Evolutionary conservation across 2,888 invertebrate genomes (phyloP), one percentile per base, ranked within the genome.

Genomic region (Drosophila paracracens): DNA sequence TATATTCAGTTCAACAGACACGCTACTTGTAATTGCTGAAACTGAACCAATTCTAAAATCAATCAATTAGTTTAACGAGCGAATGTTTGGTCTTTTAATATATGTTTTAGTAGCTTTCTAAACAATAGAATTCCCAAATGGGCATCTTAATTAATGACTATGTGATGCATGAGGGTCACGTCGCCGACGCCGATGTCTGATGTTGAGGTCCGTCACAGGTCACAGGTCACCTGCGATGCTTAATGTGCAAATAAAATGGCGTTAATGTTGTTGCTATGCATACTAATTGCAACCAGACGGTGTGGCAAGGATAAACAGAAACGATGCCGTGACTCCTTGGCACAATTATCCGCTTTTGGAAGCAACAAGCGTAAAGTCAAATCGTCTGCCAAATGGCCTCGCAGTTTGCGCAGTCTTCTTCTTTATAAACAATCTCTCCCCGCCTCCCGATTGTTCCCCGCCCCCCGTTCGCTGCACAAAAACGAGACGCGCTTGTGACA

Each of bases 241-340:
- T 76, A 88, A 84, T 84, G 88, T 79, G 70, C 82, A 82, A 81
- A 88, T 79, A 85, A 88, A 85, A 85, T 69, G 75, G 75, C 77
- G 76, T 71, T 77, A 82, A 88, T 85, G 75, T 69, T 75, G 65
- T 84, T 74, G 85, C 67, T 69, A 68, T 57, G 85, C 82, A 88
- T 85, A 85, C 85, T 85, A 85, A 85, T 85, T 85, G 90, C 90
- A 88, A 82, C 54, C 62, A 67, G 85, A 57, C 76, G 63, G 52
- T 67, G 58, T 38, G 36, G 36, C 76, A 70, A 79, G 74, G 79
- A 64, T 68, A 65, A 46, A 51, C 51, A 29, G 4, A 27, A 6
- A 18, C 18, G 51, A 29, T n/a, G 29, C 51, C 50, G 11, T 11
- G 18, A 27, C 50, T 27, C 50, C 69, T 73, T 75, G 59, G 57